Base-by-base conservation (phyloP, 2,797 vertebrate genomes). In the Sciaenops ocellatus region DNA sequence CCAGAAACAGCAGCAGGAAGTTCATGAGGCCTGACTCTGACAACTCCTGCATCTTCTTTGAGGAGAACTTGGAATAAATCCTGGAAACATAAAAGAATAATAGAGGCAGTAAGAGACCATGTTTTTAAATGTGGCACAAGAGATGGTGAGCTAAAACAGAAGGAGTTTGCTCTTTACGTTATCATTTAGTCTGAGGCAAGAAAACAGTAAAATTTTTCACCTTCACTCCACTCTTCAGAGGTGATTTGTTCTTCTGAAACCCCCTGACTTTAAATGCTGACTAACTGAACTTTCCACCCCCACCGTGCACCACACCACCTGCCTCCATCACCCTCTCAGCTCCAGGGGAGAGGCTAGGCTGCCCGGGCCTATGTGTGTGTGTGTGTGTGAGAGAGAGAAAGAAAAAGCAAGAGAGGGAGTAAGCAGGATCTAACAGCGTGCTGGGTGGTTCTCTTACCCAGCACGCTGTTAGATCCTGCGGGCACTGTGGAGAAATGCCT, bases 21-120 rank as follows among this genome's bases (percentile, higher is more conserved):
- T 99, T 97, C 90, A 97, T 96, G 65, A 99, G 92, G 18, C 98
- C 98, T 4, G 95, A 90, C 90, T 98, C 97, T 0, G 97, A 97
- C 76, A 99, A 90, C 78, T 99, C 98, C 86, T 96, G 95, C 97
- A 99, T 99, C 91, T 97, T 97, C 87, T 95, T 97, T 48, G 95
- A 93, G 81, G 98, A 97, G 82, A 99, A 99, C 89, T 98, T 99
- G 34, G 98, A 99, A 93, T 98, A 99, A 93, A 99, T 97, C 92
- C 98, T 99, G 81, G 46, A 73, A 82, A 66, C 15, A 57, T 4
- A 1, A 44, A 20, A 16, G 34, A 74, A 42, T 48, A 44, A 20
- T 10, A 44, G 15, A 57, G 66, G n/a, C 3, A 76, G 22, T 16
- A 62, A 51, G 12, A 64, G 51, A 75, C 5, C 10, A 48, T 51